Conservation (phyloP, 2,113 vertebrate genomes). For the Condylura cristata region DNA sequence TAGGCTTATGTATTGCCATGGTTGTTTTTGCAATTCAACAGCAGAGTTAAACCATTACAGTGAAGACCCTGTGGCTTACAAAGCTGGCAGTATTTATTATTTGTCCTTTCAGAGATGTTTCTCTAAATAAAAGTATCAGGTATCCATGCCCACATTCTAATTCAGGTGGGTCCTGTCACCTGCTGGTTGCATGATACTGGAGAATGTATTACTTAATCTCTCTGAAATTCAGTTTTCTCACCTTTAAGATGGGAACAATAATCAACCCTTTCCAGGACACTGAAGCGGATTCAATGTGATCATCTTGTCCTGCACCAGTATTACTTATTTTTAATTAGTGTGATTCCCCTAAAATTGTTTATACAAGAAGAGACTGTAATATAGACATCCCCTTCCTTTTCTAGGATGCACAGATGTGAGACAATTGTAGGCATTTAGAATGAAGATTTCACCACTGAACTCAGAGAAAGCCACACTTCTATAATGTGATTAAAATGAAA, state of each 20-base stretch:
- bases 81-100: background rate
- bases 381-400: background rate
- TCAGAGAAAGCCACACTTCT: conserved; percentile 23
- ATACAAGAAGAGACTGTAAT: background rate
- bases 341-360: background rate
- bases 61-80: background rate
- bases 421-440: conserved; percentile 21
- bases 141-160: background rate
- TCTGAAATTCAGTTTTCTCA: background rate
- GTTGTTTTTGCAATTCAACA: background rate
- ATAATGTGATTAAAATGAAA: conserved; percentile 59
- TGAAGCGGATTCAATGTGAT: background rate
- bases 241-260: conserved; percentile 26
- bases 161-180: background rate
- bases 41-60: background rate
- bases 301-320: background rate
- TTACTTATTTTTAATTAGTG: background rate
- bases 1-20: background rate
- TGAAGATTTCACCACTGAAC: conserved; percentile 47
- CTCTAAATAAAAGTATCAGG: background rate
- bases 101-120: background rate
- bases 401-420: background rate
- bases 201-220: background rate
- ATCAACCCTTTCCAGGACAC: background rate
- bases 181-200: background rate